Evolutionary conservation across 2,113 vertebrate species (phyloP), one percentile per base, ranked within the genome.

Genomic region (Atherinomorus stipes): DNA sequence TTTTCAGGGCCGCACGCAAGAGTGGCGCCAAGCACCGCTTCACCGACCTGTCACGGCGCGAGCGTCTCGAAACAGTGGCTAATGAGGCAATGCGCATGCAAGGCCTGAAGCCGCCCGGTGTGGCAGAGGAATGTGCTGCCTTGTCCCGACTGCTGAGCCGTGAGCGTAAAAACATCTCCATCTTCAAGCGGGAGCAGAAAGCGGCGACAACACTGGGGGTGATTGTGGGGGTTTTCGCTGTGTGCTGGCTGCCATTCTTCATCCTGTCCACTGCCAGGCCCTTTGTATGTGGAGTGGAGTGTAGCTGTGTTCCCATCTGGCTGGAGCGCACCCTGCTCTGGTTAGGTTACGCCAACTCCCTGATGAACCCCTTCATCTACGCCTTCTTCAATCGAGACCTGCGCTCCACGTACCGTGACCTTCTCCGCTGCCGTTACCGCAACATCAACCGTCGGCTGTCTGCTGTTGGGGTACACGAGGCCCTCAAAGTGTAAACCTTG

Each of bases 351-450:
- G 92, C 94, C 71, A 95, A 95, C 90, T 95, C 94, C 15, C 86
- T 95, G 31, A 94, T 95, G 93, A 95, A 95, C 81, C 94, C 94
- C 25, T 94, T 95, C 74, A 95, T 95, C 70, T 95, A 95, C 9
- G 94, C 94, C 86, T 95, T 95, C 85, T 95, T 95, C 81, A 95
- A 95, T 79, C 90, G 94, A 12, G 94, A 94, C 85, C 89, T 95
- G 76, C 92, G 94, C 62, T 94, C 94, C 58, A 95, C 94, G 23
- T 95, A 95, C 57, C 92, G 91, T 1, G 93, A 95, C 85, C 89
- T 95, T 42, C 89, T 95, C 7, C 93, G 93, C 28, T 95, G 94
- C 54, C 92, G 94, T 15, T 95, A 94, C 66, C 92, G 94, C 26
- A 95, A 95, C 89, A 95, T 95, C 83, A 95, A 95, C 91, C 90